Conservation (phyloP, 2,797 vertebrate species). For the Thripadectes ignobilis region DNA sequence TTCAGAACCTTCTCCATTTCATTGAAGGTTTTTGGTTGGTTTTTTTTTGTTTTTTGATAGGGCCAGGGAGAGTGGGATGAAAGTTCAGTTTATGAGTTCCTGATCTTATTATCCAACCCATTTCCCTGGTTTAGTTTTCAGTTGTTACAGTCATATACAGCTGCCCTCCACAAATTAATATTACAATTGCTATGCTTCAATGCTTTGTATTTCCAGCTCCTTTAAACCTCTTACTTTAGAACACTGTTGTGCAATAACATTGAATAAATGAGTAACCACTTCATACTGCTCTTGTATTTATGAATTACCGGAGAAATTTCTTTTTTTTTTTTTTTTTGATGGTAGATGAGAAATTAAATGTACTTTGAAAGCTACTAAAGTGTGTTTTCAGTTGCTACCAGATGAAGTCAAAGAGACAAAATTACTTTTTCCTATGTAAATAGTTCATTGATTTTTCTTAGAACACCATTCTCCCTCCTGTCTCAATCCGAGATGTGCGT, state of each 20-base stretch:
- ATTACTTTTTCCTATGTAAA: constrained; percentile 46
- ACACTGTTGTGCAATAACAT: constrained; percentile 21
- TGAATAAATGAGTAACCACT: constrained; percentile 49
- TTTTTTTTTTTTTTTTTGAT: not conserved
- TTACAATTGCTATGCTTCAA: not conserved
- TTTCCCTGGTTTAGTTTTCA: not conserved
- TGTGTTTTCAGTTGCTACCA: constrained; percentile 29
- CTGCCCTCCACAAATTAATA: constrained; percentile 23
- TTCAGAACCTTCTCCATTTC: not conserved
- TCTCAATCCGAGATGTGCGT: not conserved
- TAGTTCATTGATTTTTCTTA: constrained; percentile 55
- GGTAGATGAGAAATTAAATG: constrained; percentile 23
- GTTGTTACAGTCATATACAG: not conserved
- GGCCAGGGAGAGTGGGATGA: accelerated
- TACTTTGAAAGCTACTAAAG: constrained; percentile 9
- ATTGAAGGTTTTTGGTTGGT: not conserved
- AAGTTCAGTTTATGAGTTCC: not conserved
- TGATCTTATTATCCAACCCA: not conserved
- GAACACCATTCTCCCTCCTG: not conserved
- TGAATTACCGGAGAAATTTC: constrained; percentile 29
- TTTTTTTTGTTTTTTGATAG: not conserved
- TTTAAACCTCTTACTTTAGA: constrained; percentile 35
- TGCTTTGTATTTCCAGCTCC: constrained; percentile 10
- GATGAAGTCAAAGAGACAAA: constrained; percentile 39
- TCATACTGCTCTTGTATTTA: constrained; percentile 36